Evolutionary conservation across 2,113 vertebrate genomes (phyloP).

Genomic region (Clinocottus analis): DNA sequence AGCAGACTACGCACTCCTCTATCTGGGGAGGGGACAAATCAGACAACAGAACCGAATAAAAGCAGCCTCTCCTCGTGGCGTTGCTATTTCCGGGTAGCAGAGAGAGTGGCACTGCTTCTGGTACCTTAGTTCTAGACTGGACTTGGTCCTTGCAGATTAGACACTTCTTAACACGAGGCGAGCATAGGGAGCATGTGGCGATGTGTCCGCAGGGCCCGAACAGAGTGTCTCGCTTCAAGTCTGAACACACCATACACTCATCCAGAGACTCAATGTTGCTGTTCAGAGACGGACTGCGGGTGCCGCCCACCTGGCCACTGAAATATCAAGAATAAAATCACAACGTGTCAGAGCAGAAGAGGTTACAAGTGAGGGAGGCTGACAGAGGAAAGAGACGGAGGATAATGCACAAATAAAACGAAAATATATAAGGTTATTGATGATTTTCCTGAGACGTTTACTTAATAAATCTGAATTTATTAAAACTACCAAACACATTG

Average conservation of each 20-base stretch:
- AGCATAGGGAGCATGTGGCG: constrained; percentile 98
- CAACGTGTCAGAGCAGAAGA: neutral
- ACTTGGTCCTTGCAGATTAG: constrained; percentile 99
- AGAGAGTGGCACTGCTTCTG: neutral
- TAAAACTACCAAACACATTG: neutral
- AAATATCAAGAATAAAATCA: neutral
- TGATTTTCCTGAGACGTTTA: constrained; percentile 5
- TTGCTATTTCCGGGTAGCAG: neutral
- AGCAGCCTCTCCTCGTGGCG: neutral
- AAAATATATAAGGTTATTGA: constrained; percentile 34
- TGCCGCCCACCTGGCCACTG: constrained; percentile 96
- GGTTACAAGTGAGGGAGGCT: neutral
- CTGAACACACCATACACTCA: constrained; percentile 99
- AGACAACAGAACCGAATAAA: neutral
- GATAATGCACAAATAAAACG: too few species aligned
- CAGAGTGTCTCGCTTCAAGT: constrained; percentile 98
- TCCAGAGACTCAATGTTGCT: constrained; percentile 97
- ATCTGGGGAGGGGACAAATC: constrained; percentile 84
- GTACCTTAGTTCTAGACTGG: constrained; percentile 98
- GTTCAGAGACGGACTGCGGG: constrained; percentile 95
- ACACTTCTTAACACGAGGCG: constrained; percentile 98
- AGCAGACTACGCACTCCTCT: constrained; percentile 99
- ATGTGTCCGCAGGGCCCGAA: constrained; percentile 99
- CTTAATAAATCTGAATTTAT: neutral
- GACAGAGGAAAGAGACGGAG: too few species aligned